Percentiles rank a stretch among this genome's conserved stretches.
Evolutionary conservation across 2,113 vertebrate species (phyloP).

Genomic region (Myiopsitta monachus): DNA sequence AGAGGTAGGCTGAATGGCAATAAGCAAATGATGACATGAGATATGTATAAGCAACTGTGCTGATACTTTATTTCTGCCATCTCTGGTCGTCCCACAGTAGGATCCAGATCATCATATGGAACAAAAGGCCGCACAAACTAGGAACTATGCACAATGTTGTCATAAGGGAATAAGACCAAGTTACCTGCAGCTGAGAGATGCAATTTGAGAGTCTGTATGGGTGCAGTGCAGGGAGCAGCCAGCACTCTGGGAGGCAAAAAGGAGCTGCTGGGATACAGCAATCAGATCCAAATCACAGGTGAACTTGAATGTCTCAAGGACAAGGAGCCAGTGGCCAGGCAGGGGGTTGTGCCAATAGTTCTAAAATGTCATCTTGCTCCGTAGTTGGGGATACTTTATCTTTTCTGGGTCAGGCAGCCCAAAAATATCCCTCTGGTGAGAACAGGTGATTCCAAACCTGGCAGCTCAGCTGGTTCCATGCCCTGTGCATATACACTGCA

Average conservation of each 20-base stretch:
- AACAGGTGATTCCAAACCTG: constrained; percentile 9
- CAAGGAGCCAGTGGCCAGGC: neutral
- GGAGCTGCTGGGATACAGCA: neutral
- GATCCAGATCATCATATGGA: neutral
- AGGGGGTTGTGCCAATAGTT: neutral
- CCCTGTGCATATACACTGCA: neutral
- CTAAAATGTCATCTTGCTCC: constrained; percentile 5
- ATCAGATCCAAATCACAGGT: neutral
- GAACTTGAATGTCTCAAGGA: constrained; percentile 7
- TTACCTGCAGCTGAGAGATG: neutral
- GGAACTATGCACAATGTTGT: neutral
- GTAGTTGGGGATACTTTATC: neutral
- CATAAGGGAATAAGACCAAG: neutral
- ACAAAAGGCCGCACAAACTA: neutral
- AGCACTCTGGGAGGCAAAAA: neutral
- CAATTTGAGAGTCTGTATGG: neutral
- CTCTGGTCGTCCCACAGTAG: neutral
- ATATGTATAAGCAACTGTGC: neutral
- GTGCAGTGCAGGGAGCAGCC: neutral
- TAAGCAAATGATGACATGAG: neutral
- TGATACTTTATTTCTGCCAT: neutral
- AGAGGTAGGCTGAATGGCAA: neutral
- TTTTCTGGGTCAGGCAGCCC: constrained; percentile 23
- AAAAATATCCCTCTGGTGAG: constrained; percentile 23
- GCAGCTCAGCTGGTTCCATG: neutral